Conservation (phyloP, 2,797 vertebrate species). For the Gymnodraco acuticeps region DNA sequence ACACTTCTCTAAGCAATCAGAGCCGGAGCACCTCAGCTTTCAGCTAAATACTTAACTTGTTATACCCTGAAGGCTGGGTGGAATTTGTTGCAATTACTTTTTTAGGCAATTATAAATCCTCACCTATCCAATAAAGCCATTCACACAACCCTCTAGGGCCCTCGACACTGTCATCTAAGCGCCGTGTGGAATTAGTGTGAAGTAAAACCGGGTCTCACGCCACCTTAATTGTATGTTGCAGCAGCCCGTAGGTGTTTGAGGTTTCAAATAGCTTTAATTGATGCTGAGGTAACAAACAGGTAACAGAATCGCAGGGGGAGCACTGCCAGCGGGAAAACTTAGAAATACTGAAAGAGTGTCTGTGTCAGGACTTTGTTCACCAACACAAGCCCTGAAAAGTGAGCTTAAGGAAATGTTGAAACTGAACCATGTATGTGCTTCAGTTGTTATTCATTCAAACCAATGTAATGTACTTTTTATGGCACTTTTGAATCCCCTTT, state of each 20-base stretch:
- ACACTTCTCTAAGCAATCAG: conserved; percentile 22
- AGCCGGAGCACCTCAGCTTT: conserved; percentile 26
- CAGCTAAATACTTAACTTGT: conserved; percentile 40
- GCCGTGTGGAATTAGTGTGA: conserved; percentile 59
- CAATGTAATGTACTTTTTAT: background rate
- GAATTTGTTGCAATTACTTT: conserved; percentile 76
- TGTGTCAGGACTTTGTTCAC: conserved; percentile 41
- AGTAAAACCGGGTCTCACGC: conserved; percentile 69
- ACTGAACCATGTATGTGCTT: background rate
- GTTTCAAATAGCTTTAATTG: conserved; percentile 79
- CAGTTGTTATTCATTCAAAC: conserved; percentile 8
- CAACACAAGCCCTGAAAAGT: conserved; percentile 19
- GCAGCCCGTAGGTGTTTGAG: conserved; percentile 69
- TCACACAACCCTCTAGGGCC: conserved; percentile 60
- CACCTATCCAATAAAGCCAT: conserved; percentile 64
- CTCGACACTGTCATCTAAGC: conserved; percentile 59
- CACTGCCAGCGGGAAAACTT: conserved; percentile 50
- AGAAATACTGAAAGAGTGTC: conserved; percentile 39
- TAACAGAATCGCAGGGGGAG: conserved; percentile 68
- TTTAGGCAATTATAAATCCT: conserved; percentile 74
- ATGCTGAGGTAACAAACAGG: conserved; percentile 73
- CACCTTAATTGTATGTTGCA: conserved; percentile 68
- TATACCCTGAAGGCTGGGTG: conserved; percentile 59
- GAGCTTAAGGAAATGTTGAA: conserved; percentile 6
- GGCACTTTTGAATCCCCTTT: background rate